Evolutionary conservation across 1,140 invertebrate genomes (phyloP).

Genomic region (Conus betulinus): DNA sequence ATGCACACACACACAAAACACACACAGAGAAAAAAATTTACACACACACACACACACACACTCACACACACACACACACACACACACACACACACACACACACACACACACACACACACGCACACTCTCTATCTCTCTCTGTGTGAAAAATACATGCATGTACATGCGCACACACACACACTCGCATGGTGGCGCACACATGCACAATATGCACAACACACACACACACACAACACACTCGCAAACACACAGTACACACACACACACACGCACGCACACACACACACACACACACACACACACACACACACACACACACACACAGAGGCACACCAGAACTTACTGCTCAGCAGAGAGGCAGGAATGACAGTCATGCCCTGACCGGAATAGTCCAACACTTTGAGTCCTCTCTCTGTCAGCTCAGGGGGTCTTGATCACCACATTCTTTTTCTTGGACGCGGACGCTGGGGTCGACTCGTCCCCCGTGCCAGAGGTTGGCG

Average conservation of each 20-base stretch:
- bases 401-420: constrained; percentile 55
- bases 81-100: constrained; percentile 11
- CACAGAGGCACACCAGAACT: background rate
- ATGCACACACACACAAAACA: constrained; percentile 9
- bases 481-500: background rate
- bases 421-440: constrained; percentile 45
- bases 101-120: constrained; percentile 16
- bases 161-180: too few relatives aligned
- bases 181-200: too few relatives aligned
- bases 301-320: constrained; percentile 22
- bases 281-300: constrained; percentile 2
- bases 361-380: constrained; percentile 67
- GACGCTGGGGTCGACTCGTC: constrained; percentile 1
- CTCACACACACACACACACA: background rate
- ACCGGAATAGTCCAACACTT: constrained; percentile 61
- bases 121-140: too few relatives aligned
- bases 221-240: too few relatives aligned
- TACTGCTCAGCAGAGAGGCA: constrained; percentile 47
- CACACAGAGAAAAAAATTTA: too few relatives aligned
- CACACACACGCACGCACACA: background rate
- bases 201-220: too few relatives aligned
- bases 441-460: constrained; percentile 46
- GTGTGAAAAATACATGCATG: too few relatives aligned
- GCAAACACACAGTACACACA: too few relatives aligned
- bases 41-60: background rate